These are phyloP conservation scores for Sebastes trivittatus DNA, from an alignment of 2,797 vertebrate species.

Conservation along the genomic window DNA sequence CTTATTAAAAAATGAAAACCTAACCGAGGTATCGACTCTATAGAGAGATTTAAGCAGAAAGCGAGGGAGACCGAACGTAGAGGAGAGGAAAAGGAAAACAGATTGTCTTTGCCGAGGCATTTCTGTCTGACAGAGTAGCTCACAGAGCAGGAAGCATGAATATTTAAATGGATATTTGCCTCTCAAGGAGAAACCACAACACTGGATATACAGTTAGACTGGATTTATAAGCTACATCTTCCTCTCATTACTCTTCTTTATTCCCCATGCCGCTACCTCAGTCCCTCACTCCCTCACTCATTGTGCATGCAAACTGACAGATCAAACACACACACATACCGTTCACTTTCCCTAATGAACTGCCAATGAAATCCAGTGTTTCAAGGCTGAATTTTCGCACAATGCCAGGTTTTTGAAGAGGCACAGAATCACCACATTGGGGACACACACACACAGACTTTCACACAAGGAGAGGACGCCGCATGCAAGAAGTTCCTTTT, in stretches of 20 bases:
- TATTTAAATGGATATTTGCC: slow-evolving; percentile 41
- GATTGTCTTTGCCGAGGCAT: neutral
- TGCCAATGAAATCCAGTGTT: neutral
- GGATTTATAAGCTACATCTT: slow-evolving; percentile 7
- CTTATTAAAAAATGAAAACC: neutral
- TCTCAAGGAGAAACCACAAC: slow-evolving; percentile 44
- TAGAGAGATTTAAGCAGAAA: too few species aligned
- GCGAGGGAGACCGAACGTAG: too few species aligned
- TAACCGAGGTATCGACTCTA: neutral
- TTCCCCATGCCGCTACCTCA: slow-evolving; percentile 16
- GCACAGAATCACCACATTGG: neutral
- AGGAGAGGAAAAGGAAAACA: neutral
- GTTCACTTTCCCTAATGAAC: slow-evolving; percentile 1
- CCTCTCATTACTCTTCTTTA: slow-evolving; percentile 30
- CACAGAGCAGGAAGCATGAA: slow-evolving; percentile 22
- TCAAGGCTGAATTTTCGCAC: neutral
- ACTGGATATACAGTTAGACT: neutral
- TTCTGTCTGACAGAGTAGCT: neutral
- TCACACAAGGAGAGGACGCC: neutral
- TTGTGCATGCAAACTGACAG: neutral
- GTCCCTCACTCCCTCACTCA: slow-evolving; percentile 25
- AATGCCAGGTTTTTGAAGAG: neutral
- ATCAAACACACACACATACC: slow-evolving; percentile 14
- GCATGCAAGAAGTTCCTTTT: slow-evolving; percentile 10
- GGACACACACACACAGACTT: neutral